Percentiles rank a stretch among this genome's conserved stretches.
phyloP scores from a whole-genome alignment of 2,113 vertebrate species.

The Aramus guarauna region DNA sequence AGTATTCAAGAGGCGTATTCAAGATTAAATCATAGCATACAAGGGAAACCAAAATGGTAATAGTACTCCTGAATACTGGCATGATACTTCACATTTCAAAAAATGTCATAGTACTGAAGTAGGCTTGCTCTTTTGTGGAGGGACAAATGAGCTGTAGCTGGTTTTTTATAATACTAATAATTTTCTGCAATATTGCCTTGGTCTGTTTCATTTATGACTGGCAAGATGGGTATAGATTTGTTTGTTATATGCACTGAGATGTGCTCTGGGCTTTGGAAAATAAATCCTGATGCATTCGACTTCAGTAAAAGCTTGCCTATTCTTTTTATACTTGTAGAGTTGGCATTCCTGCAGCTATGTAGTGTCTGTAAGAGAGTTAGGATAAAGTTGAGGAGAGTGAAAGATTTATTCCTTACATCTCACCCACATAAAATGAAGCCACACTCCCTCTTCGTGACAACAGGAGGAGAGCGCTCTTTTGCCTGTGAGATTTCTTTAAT shows the following conservation, averaged over 20 bases:
- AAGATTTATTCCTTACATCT: background rate
- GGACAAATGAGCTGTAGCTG: background rate
- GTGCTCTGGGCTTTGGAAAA: background rate
- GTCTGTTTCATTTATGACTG: conserved; percentile 7
- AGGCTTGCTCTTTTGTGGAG: background rate
- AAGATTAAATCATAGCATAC: background rate
- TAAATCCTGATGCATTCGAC: background rate
- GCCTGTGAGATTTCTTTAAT: background rate
- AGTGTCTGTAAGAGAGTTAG: background rate
- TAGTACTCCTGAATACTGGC: background rate
- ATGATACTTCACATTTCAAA: background rate
- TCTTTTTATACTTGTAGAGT: background rate
- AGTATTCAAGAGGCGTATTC: background rate
- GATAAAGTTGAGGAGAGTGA: background rate
- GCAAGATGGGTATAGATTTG: background rate
- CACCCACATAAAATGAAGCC: background rate
- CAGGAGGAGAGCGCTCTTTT: background rate
- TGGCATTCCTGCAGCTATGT: background rate
- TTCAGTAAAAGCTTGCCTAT: background rate
- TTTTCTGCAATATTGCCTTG: background rate
- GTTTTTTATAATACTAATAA: background rate
- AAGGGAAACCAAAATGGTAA: background rate
- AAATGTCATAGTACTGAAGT: background rate
- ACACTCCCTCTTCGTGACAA: background rate
- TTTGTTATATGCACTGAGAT: background rate